Percentiles rank a stretch among this genome's conserved stretches.
Conservation (phyloP, 2,113 vertebrate genomes). For the Paramisgurnus dabryanus region DNA sequence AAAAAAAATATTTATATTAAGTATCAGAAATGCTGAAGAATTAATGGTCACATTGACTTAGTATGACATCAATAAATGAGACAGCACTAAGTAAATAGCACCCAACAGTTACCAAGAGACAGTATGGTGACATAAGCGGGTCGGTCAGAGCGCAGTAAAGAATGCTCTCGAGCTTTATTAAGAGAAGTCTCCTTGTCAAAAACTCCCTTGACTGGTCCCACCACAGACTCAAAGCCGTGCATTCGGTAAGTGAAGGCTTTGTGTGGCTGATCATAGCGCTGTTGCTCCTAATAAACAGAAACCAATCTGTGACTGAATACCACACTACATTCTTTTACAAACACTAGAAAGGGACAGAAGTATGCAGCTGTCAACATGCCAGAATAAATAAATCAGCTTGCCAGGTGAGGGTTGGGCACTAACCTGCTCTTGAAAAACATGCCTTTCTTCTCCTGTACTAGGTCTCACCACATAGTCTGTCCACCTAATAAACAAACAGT, state of each 20-base stretch:
- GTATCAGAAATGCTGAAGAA: too few species aligned
- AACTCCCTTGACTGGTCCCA: slow-evolving; percentile 96
- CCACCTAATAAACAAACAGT: slow-evolving; percentile 75
- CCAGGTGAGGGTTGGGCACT: slow-evolving; percentile 42
- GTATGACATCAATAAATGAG: not conserved
- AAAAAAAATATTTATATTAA: too few species aligned
- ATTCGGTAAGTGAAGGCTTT: slow-evolving; percentile 97
- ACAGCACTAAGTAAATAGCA: not conserved
- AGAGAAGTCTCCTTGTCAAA: slow-evolving; percentile 98
- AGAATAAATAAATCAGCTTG: not conserved
- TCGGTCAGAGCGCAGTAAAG: slow-evolving; percentile 90
- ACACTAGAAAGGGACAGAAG: not conserved
- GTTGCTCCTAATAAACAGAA: slow-evolving; percentile 81
- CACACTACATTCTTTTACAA: slow-evolving; percentile 3
- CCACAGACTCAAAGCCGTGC: slow-evolving; percentile 96
- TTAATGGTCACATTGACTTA: too few species aligned
- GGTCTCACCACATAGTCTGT: slow-evolving; percentile 97
- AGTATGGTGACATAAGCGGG: slow-evolving; percentile 97
- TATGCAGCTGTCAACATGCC: not conserved
- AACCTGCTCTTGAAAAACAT: slow-evolving; percentile 97
- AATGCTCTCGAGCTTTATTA: slow-evolving; percentile 97
- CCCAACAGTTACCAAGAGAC: slow-evolving; percentile 82
- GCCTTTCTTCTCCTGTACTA: slow-evolving; percentile 95
- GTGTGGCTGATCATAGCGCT: slow-evolving; percentile 95
- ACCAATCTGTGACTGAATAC: not conserved